Evolutionary conservation across 1,140 invertebrate genomes (phyloP).

Genomic region (Temnothorax longispinosus): DNA sequence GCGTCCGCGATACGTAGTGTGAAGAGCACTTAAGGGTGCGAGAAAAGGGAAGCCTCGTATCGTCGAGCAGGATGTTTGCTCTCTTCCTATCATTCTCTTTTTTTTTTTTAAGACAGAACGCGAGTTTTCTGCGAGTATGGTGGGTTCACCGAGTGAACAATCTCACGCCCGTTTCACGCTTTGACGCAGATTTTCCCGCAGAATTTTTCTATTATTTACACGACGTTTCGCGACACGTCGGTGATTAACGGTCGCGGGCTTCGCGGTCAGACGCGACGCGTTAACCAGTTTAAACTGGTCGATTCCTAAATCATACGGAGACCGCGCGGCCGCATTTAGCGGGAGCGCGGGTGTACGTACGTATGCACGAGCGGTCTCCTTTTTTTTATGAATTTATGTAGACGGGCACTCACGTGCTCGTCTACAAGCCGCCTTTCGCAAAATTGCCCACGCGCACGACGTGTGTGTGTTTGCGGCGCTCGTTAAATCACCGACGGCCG

Average conservation of each 20-base stretch:
- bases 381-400: conserved; percentile 20
- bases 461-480: conserved; percentile 20
- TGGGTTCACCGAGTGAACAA: too few species aligned
- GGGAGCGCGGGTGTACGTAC: neutral
- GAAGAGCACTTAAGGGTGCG: too few species aligned
- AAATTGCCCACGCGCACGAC: neutral
- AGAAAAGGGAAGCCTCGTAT: neutral
- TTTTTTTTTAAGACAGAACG: neutral
- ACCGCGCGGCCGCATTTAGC: neutral
- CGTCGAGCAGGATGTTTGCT: neutral
- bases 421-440: conserved; percentile 16
- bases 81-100: too few species aligned
- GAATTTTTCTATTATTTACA: neutral
- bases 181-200: neutral
- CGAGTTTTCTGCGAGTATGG: neutral
- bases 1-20: too few species aligned
- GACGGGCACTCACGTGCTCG: conserved; percentile 20
- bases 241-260: neutral
- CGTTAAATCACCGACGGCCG: conserved; percentile 37
- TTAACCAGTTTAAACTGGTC: conserved; percentile 18
- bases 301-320: neutral
- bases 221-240: neutral
- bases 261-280: neutral
- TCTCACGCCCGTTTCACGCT: neutral
- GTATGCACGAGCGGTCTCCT: neutral